Evolutionary conservation across 2,888 invertebrate genomes (phyloP).

Genomic region (Troglohyphantes excavatus): DNA sequence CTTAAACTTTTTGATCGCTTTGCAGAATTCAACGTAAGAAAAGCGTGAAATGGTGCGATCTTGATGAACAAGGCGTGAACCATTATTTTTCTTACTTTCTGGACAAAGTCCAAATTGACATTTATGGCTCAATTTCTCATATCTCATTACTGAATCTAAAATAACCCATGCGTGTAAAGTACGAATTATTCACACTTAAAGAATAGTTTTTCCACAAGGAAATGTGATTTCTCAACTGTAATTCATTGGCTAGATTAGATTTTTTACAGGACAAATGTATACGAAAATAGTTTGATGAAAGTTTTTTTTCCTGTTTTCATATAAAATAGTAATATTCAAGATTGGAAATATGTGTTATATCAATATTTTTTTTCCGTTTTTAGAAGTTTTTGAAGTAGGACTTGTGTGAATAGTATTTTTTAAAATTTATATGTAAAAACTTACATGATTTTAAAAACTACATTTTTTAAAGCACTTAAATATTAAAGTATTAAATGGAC

Average conservation of each 20-base stretch:
- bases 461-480: no score
- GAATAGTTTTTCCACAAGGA: constrained; percentile 7
- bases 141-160: constrained; percentile 26
- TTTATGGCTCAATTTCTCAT: constrained; percentile 51
- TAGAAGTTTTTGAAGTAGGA: no score
- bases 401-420: no score
- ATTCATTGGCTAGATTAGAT: constrained; percentile 34
- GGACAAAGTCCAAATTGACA: constrained; percentile 56
- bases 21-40: constrained; percentile 14
- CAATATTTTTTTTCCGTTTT: no score
- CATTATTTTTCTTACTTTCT: constrained; percentile 1
- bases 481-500: no score
- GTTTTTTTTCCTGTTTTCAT: no score
- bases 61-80: constrained; percentile 21
- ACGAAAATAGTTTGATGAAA: no score
- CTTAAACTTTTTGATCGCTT: not conserved
- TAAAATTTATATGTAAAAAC: no score
- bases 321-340: no score
- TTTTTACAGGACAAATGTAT: no score
- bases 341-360: no score
- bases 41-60: constrained; percentile 16
- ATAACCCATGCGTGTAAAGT: constrained; percentile 55
- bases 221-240: not conserved
- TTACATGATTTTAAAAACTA: no score
- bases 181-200: constrained; percentile 45